Base-by-base conservation (phyloP, 2,888 invertebrate genomes). In the Heteromurus nitidus region DNA sequence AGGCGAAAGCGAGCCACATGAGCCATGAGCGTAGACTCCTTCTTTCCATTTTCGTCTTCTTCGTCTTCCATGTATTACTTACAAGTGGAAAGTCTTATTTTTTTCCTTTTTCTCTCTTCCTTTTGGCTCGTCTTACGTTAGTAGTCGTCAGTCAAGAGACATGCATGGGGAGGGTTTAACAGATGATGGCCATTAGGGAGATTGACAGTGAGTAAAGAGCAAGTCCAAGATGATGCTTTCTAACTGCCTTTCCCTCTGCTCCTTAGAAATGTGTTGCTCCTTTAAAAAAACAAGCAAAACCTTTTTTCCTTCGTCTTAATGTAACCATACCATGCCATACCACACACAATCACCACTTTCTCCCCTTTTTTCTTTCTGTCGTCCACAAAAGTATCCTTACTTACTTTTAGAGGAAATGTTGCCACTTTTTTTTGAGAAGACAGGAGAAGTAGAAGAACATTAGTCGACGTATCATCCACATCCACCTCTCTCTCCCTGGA, bases 151-250 rank as follows among this genome's bases (percentile, higher is more conserved):
- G 65, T 58, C 69, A 76, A 70, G 70, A 70, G 81, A 81, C 81
- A 81, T 80, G 68, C 74, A 65, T 82, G 82, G 76, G 76, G 82
- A 77, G 82, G 82, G 76, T 82, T 76, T 76, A 82, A 82, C 76
- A 82, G 82, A 77, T 82, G 82, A 76, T 82, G 82, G 76, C 82
- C 76, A 82, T 82, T 82, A 82, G 82, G 67, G 76, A 82, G 76
- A 82, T 82, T 82, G 82, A 82, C 82, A 82, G 76, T 82, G 82
- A 82, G 76, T 77, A 82, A 77, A 76, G 82, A 82, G 76, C 82
- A 82, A 82, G 82, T 82, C 82, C 82, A 82, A 82, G 72, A 82
- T 76, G 82, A 82, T 72, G 76, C 76, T 80, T 47, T 47, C 60
- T 72, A 74, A 74, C 72, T 72, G 53, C 75, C 67, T 67, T 75